Conservation (phyloP, 2,113 vertebrate species). For the Ophthalmolycus amberensis region DNA sequence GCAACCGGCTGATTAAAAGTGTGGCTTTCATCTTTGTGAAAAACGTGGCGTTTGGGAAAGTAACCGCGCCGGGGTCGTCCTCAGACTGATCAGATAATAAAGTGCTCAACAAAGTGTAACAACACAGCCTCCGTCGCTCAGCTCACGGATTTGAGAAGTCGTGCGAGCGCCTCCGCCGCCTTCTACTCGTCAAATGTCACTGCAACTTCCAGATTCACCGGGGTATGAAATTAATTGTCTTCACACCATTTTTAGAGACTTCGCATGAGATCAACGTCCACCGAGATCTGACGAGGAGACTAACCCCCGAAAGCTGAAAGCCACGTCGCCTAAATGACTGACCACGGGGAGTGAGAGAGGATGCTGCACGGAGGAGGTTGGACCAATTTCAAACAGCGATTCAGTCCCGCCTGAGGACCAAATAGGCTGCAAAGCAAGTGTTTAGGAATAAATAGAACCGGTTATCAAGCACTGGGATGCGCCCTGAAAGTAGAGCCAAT, state of each 20-base stretch:
- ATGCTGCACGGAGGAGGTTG: constrained; percentile 31
- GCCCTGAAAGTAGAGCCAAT: constrained; percentile 33
- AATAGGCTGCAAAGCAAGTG: constrained; percentile 18
- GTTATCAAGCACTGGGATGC: constrained; percentile 28
- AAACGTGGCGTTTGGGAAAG: constrained; percentile 32
- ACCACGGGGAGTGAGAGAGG: constrained; percentile 52
- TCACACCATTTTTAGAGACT: constrained; percentile 71
- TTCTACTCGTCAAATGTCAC: constrained; percentile 50
- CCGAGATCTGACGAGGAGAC: constrained; percentile 53
- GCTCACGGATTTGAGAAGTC: constrained; percentile 37
- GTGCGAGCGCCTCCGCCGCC: constrained; percentile 21
- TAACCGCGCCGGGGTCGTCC: constrained; percentile 6
- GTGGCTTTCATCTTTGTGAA: constrained; percentile 31
- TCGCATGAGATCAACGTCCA: constrained; percentile 62
- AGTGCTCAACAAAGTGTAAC: constrained; percentile 24
- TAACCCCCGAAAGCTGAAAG: constrained; percentile 50
- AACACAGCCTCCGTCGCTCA: constrained; percentile 1
- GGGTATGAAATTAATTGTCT: constrained; percentile 73
- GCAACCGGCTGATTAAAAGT: constrained; percentile 40
- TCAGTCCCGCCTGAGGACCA: constrained; percentile 28
- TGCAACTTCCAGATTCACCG: constrained; percentile 53
- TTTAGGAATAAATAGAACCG: constrained; percentile 40
- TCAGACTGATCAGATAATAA: constrained; percentile 29
- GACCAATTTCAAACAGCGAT: constrained; percentile 44
- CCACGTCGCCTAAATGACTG: constrained; percentile 56